Conservation (phyloP, 2,797 vertebrate genomes). For the Pteropus rufus region DNA sequence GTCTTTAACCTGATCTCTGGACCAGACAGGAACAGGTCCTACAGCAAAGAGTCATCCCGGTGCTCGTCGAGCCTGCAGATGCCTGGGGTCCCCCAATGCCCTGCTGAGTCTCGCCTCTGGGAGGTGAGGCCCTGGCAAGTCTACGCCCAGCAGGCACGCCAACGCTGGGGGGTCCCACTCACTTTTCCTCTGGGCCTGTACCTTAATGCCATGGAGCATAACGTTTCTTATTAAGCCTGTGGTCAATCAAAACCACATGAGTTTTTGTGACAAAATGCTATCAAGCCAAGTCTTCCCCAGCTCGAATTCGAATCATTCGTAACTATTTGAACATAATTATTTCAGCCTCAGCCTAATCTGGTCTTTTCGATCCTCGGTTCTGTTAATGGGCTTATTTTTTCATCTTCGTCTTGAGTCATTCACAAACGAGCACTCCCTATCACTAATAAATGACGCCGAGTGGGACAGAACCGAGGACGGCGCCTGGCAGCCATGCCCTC, state of each 20-base stretch:
- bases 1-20: neutral
- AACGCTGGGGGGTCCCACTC: neutral
- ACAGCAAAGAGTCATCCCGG: neutral
- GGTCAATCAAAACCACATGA: neutral
- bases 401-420: neutral
- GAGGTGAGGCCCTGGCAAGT: neutral
- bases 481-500: neutral
- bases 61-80: neutral
- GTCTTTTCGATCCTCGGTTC: conserved; percentile 8
- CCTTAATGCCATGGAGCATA: neutral
- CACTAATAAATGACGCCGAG: neutral
- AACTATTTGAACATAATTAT: neutral
- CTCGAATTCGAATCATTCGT: neutral
- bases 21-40: neutral
- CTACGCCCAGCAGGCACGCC: neutral
- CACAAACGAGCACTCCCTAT: neutral
- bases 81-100: neutral
- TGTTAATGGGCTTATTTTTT: neutral
- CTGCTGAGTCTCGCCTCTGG: neutral
- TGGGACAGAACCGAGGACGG: neutral
- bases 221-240: neutral
- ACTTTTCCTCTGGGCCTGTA: neutral
- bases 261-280: conserved; percentile 7
- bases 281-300: neutral
- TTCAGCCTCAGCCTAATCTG: neutral